A percentile compares a stretch with the other conserved stretches of the same genome.
phyloP scores from a whole-genome alignment of 2,888 invertebrate species.

The Agrochola lychnidis region DNA sequence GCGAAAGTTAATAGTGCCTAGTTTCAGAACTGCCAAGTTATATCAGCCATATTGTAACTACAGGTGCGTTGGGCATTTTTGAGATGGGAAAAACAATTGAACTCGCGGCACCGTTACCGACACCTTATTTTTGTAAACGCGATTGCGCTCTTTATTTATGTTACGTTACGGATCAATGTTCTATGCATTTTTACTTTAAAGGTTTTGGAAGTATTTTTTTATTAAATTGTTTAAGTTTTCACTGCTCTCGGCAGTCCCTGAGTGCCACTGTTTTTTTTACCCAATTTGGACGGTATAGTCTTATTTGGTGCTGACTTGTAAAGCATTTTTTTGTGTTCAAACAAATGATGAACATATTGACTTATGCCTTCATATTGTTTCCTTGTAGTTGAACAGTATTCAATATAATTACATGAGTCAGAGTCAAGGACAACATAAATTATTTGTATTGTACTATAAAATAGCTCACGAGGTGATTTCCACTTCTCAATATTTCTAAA shows the following conservation, averaged over 20 bases:
- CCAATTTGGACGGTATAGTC: background rate
- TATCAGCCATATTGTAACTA: background rate
- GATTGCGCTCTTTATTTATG: too few relatives aligned
- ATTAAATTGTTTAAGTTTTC: too few relatives aligned
- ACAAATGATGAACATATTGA: slow-evolving; percentile 40
- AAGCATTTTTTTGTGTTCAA: slow-evolving; percentile 12
- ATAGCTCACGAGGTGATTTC: slow-evolving; percentile 66
- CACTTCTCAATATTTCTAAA: slow-evolving; percentile 30
- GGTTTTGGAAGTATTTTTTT: too few relatives aligned
- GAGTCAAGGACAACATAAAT: slow-evolving; percentile 72
- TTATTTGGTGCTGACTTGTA: background rate
- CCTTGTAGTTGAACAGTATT: slow-evolving; percentile 48
- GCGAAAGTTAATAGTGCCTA: too few relatives aligned
- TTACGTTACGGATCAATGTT: too few relatives aligned
- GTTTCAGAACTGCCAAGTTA: too few relatives aligned
- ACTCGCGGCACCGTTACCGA: too few relatives aligned
- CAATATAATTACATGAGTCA: slow-evolving; percentile 63
- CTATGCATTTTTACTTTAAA: too few relatives aligned
- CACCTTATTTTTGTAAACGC: too few relatives aligned
- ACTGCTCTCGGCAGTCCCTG: too few relatives aligned
- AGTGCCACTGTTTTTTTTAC: background rate
- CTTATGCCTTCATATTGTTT: slow-evolving; percentile 42
- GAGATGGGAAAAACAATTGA: too few relatives aligned
- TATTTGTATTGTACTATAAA: slow-evolving; percentile 67
- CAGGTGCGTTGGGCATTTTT: too few relatives aligned